Evolutionary conservation across 1,140 invertebrate species (phyloP), one percentile per base, ranked within the genome.

Genomic region (Popillia japonica): DNA sequence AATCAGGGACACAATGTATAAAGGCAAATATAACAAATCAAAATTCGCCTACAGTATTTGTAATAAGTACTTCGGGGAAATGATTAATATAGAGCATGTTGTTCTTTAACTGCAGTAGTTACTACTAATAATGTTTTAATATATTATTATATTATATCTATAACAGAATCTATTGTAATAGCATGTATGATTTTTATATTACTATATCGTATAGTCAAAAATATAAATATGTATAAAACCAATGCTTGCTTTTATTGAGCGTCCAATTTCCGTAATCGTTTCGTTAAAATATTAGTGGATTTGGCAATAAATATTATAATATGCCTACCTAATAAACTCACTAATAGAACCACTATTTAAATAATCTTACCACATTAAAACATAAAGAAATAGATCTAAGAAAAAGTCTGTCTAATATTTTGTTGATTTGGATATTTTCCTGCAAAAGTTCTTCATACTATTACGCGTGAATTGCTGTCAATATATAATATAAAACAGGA

Each of bases 101-200:
- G 72, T 74, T 74, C 72, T 76, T 76, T 76, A 76, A 76, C 74
- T 48, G 74, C 74, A 76, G 41, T 76, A 76, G 44, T 76, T 76
- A 76, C 10, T 76, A 48, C 44, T 76, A 76, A 74, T 74, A 74
- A 74, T 74, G 72, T 74, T 74, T 74, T 74, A 74, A 41, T 74
- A 74, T 68, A 40, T 78, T 78, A 59, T 78, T 59, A 59, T 78
- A 34, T 40, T 64, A 73, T 72, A 72, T 27, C 34, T 76, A 73
- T 77, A 79, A 77, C 75, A 79, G 41, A 79, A 79, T 41, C 27
- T 77, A 79, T 72, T 78, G 72, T 78, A 79, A 78, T 77, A 81
- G 80, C 80, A 81, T 81, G 80, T 81, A 79, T 79, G 78, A 81
- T 79, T 81, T 81, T 81, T 81, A 81, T 81, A 81, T 68, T 78